Evolutionary conservation across 2,113 vertebrate species (phyloP).

Genomic region (Columba janthina): DNA sequence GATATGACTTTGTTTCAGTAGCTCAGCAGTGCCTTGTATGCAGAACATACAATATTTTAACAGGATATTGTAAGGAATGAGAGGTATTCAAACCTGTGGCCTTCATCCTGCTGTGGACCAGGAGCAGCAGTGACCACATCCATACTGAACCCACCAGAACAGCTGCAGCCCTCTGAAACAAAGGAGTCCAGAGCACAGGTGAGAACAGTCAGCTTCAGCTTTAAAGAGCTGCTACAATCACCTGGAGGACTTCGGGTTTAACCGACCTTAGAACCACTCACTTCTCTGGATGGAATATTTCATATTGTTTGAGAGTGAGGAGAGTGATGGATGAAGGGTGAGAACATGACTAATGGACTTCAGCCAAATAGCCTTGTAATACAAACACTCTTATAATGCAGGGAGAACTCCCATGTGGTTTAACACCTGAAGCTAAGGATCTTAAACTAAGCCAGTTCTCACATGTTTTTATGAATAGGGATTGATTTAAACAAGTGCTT

Average conservation of each 20-base stretch:
- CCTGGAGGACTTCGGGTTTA: neutral
- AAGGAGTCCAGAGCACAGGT: neutral
- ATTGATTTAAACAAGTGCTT: constrained; percentile 11
- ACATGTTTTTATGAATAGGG: neutral
- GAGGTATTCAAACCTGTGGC: neutral
- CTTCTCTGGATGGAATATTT: neutral
- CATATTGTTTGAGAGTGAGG: neutral
- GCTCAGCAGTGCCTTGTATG: neutral
- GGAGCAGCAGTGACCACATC: neutral
- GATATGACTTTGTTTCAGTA: neutral
- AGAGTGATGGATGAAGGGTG: neutral
- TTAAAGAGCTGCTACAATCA: neutral
- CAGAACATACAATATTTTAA: neutral
- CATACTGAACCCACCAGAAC: neutral
- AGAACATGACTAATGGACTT: neutral
- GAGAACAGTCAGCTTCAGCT: neutral
- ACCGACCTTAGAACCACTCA: neutral
- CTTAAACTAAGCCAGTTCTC: neutral
- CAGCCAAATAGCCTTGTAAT: neutral
- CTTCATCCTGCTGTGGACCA: neutral
- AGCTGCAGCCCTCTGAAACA: neutral
- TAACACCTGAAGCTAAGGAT: neutral
- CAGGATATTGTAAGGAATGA: neutral
- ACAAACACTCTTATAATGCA: neutral
- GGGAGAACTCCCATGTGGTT: neutral